phyloP scores from a whole-genome alignment of 2,113 vertebrate genomes.

The Ornithorhynchus anatinus region DNA sequence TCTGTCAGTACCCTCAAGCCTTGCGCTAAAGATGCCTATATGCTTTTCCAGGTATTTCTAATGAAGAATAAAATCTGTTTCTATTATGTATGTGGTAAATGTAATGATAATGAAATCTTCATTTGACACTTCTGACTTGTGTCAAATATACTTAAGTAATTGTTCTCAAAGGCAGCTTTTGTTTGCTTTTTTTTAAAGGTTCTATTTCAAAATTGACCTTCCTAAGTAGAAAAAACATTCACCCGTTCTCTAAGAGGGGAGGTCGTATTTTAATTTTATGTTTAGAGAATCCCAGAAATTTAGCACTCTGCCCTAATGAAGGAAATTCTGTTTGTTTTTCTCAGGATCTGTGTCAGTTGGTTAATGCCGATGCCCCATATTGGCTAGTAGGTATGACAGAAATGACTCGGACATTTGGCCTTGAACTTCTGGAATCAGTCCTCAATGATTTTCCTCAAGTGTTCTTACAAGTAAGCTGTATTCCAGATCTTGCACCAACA shows the following conservation, averaged over 20 bases:
- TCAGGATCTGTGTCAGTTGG: slow-evolving; percentile 96
- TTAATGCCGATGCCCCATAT: slow-evolving; percentile 97
- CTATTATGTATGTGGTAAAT: not conserved
- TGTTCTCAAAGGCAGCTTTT: no score
- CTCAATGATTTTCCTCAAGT: slow-evolving; percentile 96
- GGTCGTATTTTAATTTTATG: no score
- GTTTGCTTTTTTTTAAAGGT: no score
- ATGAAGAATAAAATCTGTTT: slow-evolving; percentile 10
- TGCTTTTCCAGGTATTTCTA: slow-evolving; percentile 94
- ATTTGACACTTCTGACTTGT: no score
- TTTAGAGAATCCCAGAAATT: no score
- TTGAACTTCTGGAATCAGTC: slow-evolving; percentile 96
- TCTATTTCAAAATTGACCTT: no score
- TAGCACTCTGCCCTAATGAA: not conserved
- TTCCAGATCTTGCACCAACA: not conserved
- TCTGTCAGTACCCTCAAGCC: slow-evolving; percentile 93
- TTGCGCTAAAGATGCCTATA: slow-evolving; percentile 97
- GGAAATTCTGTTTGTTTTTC: slow-evolving; percentile 36
- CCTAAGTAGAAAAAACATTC: no score
- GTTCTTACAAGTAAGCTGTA: slow-evolving; percentile 85
- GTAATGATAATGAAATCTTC: no score
- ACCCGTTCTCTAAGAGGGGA: no score
- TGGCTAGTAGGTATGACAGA: slow-evolving; percentile 99
- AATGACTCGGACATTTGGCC: slow-evolving; percentile 96
- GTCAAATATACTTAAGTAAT: no score